phyloP scores from a whole-genome alignment of 2,113 vertebrate genomes.

The Erpornis zantholeuca region DNA sequence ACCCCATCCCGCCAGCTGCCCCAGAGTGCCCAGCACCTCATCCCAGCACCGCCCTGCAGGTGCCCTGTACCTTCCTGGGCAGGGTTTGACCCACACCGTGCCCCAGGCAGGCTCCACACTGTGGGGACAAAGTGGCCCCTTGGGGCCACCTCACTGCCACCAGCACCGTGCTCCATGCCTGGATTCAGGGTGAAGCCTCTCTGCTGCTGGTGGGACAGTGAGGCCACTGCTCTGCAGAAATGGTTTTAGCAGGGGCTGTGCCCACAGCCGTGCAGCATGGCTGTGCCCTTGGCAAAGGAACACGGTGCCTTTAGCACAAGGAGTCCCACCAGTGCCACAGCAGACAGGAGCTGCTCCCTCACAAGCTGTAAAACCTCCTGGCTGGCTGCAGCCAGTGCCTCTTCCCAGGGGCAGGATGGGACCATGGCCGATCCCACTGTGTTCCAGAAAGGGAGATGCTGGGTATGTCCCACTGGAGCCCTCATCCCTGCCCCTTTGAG shows the following conservation, averaged over 20 bases:
- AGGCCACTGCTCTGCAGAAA: background rate
- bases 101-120: rapidly evolving
- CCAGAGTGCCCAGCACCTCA: background rate
- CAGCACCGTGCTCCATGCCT: background rate
- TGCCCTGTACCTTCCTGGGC: background rate
- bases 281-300: background rate
- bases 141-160: rapidly evolving
- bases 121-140: background rate
- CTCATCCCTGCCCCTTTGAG: background rate
- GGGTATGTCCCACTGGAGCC: background rate
- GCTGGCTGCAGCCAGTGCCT: background rate
- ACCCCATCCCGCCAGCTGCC: background rate
- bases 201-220: background rate
- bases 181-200: background rate
- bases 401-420: background rate
- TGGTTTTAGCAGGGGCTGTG: background rate
- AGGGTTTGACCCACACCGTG: background rate
- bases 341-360: background rate
- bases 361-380: background rate
- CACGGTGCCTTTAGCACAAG: background rate
- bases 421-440: rapidly evolving
- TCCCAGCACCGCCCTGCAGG: background rate
- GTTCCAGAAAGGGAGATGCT: background rate
- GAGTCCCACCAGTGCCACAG: background rate
- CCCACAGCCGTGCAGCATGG: rapidly evolving